Evolutionary conservation across 1,140 invertebrate genomes (phyloP).

Genomic region (Drosophila nasuta): DNA sequence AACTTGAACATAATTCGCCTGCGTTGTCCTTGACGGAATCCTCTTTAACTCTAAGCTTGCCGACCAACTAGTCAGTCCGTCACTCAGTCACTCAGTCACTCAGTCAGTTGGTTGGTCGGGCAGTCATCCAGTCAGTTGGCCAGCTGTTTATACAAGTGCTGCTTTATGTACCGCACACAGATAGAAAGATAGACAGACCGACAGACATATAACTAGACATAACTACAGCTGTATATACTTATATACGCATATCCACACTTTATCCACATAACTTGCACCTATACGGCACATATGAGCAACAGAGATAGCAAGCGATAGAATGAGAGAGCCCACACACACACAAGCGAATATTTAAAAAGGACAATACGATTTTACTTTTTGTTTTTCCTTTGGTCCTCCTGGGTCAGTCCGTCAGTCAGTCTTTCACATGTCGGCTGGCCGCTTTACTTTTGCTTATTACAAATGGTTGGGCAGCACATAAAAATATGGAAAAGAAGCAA

Average conservation of each 20-base stretch:
- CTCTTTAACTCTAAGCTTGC: constrained; percentile 64
- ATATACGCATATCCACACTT: not conserved
- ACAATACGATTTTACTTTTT: constrained; percentile 31
- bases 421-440: constrained; percentile 49
- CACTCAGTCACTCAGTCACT: constrained; percentile 2
- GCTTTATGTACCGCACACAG: constrained; percentile 28
- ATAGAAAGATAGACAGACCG: too few relatives aligned
- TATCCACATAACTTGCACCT: constrained; percentile 30
- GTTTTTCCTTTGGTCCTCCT: constrained; percentile 25
- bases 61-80: constrained; percentile 19
- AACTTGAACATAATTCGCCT: constrained; percentile 41
- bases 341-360: constrained; percentile 52
- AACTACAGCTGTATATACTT: constrained; percentile 7
- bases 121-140: constrained; percentile 11
- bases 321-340: constrained; percentile 14
- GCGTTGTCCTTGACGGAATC: constrained; percentile 68
- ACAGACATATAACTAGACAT: not conserved
- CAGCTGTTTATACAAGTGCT: constrained; percentile 46
- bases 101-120: not conserved
- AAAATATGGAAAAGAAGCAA: not conserved
- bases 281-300: not conserved
- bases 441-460: constrained; percentile 66
- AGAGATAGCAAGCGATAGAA: too few relatives aligned
- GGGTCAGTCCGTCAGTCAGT: constrained; percentile 41
- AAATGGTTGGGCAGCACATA: constrained; percentile 59